Evolutionary conservation across 2,797 vertebrate genomes (phyloP).

Genomic region (Calcarius lapponicus): DNA sequence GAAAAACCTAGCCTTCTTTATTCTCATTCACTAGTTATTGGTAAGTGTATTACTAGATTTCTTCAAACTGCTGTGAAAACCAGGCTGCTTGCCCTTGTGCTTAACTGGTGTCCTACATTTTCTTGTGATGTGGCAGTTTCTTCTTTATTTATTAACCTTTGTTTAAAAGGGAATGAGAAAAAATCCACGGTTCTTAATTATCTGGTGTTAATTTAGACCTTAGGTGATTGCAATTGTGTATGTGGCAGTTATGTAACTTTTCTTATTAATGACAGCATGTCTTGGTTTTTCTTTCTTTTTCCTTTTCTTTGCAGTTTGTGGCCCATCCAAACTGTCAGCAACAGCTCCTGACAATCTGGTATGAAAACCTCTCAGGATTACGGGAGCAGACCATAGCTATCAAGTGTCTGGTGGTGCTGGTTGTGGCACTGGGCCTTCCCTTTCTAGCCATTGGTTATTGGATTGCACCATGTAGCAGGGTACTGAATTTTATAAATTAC

Average conservation of each 20-base stretch:
- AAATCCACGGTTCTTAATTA: not conserved
- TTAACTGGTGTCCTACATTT: not conserved
- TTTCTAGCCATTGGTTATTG: constrained; percentile 88
- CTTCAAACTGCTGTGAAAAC: not conserved
- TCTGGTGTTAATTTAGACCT: not conserved
- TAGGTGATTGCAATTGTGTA: not conserved
- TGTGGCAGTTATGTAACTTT: not conserved
- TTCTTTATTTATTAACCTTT: not conserved
- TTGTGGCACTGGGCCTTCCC: constrained; percentile 85
- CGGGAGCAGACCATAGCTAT: constrained; percentile 85
- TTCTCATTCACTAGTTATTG: not conserved
- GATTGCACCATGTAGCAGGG: constrained; percentile 90
- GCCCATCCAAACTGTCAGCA: constrained; percentile 92
- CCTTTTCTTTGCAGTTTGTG: constrained; percentile 80
- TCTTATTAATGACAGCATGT: not conserved
- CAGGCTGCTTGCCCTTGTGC: not conserved
- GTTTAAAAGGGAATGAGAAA: not conserved
- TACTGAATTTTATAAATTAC: constrained; percentile 63
- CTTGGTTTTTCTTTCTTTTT: constrained; percentile 2
- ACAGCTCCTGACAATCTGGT: constrained; percentile 89
- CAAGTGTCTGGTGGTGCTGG: constrained; percentile 89
- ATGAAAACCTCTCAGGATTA: constrained; percentile 87
- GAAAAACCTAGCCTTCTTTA: not conserved
- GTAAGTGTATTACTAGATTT: not conserved
- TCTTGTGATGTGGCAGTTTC: not conserved